Evolutionary conservation across 2,797 vertebrate species (phyloP).

Genomic region (Danio tinwini): DNA sequence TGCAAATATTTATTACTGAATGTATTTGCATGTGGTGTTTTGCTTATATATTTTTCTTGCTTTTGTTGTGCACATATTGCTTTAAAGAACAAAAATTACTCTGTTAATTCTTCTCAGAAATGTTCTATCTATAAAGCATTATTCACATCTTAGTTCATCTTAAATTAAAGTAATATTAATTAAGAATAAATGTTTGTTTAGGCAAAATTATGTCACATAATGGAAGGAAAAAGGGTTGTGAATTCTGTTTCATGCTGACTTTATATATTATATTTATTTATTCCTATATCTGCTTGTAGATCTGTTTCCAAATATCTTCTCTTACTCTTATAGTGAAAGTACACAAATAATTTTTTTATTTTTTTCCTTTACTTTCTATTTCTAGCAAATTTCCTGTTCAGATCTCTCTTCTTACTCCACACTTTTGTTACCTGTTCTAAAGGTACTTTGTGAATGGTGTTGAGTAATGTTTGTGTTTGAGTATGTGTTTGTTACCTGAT

Average conservation of each 20-base stretch:
- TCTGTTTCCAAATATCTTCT: background rate
- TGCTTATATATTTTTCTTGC: too few relatives aligned
- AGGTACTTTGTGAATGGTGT: slow-evolving; percentile 69
- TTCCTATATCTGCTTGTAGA: background rate
- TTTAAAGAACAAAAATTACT: too few relatives aligned
- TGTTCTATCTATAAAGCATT: background rate
- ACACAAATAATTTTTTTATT: slow-evolving; percentile 51
- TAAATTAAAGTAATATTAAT: too few relatives aligned
- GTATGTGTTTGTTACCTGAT: background rate
- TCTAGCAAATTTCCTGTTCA: slow-evolving; percentile 76
- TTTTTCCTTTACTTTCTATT: slow-evolving; percentile 67
- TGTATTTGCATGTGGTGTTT: too few relatives aligned
- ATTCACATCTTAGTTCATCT: background rate
- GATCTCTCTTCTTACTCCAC: slow-evolving; percentile 69
- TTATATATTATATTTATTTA: too few relatives aligned
- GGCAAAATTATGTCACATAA: background rate
- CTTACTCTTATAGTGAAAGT: background rate
- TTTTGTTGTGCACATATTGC: too few relatives aligned
- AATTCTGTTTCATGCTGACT: background rate
- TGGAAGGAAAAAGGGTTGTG: background rate
- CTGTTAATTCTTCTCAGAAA: too few relatives aligned
- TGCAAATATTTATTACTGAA: too few relatives aligned
- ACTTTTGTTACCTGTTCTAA: slow-evolving; percentile 72
- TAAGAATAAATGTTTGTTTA: too few relatives aligned
- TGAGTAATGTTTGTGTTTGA: background rate